These are phyloP conservation scores for Indicator maculatus DNA, from an alignment of 2,113 vertebrate genomes.

Conservation along the genomic window DNA sequence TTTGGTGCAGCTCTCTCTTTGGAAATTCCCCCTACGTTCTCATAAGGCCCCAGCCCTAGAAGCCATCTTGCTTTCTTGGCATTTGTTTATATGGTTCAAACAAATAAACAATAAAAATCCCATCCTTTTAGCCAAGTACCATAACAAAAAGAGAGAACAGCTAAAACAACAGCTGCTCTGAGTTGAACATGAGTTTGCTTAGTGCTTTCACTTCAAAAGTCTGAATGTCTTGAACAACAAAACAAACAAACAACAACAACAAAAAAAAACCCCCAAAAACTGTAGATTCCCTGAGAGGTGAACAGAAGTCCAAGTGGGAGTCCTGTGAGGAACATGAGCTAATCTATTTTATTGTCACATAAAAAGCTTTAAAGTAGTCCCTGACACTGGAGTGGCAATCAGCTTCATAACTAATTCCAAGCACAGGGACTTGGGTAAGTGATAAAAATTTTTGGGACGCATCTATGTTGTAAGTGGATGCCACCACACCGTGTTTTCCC, in stretches of 20 bases:
- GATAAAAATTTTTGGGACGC: background rate
- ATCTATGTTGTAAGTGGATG: background rate
- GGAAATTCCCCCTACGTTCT: background rate
- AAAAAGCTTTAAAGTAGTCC: background rate
- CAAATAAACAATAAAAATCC: background rate
- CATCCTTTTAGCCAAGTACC: background rate
- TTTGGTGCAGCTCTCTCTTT: background rate
- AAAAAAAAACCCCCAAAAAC: background rate
- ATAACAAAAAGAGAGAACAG: background rate
- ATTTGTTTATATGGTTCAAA: background rate
- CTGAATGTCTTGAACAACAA: background rate
- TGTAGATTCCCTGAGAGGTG: background rate
- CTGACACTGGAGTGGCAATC: background rate
- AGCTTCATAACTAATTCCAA: background rate
- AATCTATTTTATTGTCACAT: background rate
- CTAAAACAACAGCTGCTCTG: background rate
- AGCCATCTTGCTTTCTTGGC: background rate
- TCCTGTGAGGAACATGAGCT: background rate
- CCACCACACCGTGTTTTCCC: background rate
- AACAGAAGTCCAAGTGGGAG: background rate
- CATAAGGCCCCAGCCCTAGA: background rate
- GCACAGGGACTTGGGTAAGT: fast-evolving
- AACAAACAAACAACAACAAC: background rate
- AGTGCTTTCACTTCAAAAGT: background rate
- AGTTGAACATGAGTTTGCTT: background rate